Evolutionary conservation across 2,797 vertebrate species (phyloP).

Genomic region (Chrosomus eos): DNA sequence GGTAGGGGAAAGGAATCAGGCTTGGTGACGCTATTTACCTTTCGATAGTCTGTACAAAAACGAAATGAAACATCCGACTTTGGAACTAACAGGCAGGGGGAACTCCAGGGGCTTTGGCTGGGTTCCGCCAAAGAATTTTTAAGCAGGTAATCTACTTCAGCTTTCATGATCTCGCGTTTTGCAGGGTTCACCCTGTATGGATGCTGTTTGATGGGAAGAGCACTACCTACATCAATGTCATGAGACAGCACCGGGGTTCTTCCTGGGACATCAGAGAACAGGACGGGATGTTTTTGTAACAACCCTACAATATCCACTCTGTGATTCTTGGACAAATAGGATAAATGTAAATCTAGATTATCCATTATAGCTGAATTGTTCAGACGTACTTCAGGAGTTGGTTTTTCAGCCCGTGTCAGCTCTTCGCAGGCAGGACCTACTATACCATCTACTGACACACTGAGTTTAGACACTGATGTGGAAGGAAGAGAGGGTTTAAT

Average conservation of each 20-base stretch:
- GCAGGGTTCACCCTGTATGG: not conserved
- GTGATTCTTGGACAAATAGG: not conserved
- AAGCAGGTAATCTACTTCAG: not conserved
- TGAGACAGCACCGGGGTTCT: not conserved
- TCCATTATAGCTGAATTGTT: not conserved
- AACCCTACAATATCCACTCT: not conserved
- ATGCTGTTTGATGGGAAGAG: not conserved
- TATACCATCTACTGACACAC: not conserved
- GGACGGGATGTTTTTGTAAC: not conserved
- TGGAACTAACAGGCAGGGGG: no score
- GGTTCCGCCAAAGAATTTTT: no score
- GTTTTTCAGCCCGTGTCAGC: not conserved
- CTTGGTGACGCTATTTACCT: no score
- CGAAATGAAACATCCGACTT: no score
- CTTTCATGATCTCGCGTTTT: not conserved
- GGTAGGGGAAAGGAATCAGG: no score
- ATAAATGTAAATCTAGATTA: not conserved
- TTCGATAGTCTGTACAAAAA: no score
- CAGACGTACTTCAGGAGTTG: not conserved
- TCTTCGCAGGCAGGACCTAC: not conserved
- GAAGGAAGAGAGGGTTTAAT: not conserved
- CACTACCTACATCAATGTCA: not conserved
- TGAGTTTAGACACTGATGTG: not conserved
- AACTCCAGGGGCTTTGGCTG: no score
- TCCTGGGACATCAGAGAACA: not conserved